A percentile compares a stretch with the other conserved stretches of the same genome.
Conservation (phyloP, 1,140 invertebrate species). For the Bicyclus anynana region DNA sequence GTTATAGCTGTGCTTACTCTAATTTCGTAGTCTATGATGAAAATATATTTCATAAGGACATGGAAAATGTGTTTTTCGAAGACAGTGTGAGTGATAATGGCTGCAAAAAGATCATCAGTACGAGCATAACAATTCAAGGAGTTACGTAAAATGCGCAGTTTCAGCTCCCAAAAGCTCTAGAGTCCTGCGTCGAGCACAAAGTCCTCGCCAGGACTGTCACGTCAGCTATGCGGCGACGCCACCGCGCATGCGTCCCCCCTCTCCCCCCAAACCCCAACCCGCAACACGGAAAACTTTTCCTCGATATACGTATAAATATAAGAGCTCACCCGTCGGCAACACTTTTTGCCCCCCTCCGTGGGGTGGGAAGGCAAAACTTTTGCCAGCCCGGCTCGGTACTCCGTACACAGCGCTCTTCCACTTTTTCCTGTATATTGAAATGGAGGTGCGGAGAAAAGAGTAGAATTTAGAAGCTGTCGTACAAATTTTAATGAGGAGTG, state of each 20-base stretch:
- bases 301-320: conserved; percentile 71
- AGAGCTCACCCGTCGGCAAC: conserved; percentile 70
- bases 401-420: conserved; percentile 74
- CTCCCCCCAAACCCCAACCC: conserved; percentile 55
- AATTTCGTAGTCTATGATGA: neutral
- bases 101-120: neutral
- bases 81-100: neutral
- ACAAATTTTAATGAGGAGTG: conserved; percentile 76
- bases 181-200: conserved; percentile 35
- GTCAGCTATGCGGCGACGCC: conserved; percentile 52
- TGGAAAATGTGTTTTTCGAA: neutral
- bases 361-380: conserved; percentile 71
- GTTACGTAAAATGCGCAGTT: conserved; percentile 49
- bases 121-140: neutral
- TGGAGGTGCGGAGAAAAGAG: conserved; percentile 76
- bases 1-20: too few species aligned
- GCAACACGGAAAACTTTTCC: conserved; percentile 77
- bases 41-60: too few species aligned
- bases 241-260: conserved; percentile 61
- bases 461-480: conserved; percentile 76
- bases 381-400: conserved; percentile 65
- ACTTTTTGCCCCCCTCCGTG: conserved; percentile 70
- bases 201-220: conserved; percentile 63
- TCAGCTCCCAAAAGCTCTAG: conserved; percentile 21
- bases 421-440: conserved; percentile 77